Base-by-base conservation (phyloP, 2,113 vertebrate genomes). In the Pseudorhombus dupliciocellatus region DNA sequence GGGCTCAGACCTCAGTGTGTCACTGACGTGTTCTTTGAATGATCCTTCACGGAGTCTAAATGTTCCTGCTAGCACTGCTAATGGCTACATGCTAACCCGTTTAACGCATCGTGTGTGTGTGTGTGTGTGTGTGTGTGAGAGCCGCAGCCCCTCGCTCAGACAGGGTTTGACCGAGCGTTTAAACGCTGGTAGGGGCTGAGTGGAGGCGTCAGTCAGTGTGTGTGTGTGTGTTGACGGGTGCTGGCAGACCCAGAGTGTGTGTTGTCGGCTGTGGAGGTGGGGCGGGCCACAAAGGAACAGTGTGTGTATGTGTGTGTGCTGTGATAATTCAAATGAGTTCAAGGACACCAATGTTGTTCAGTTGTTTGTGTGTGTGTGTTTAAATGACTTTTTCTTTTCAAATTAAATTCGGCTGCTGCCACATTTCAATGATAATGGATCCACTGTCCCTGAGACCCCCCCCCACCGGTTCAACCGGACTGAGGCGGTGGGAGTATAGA, bases 391-490 rank as follows among this genome's bases (percentile, higher is more conserved):
- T 77, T 73, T 56, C 26, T 56, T 56, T 56, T 56, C n/a, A 12
- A 58, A 58, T 31, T 69, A 70, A 79, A 84, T 81, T 67, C 26
- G 75, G 67, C 83, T 81, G 60, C 60, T 51, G 75, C 77, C 86
- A 77, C 73, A 90, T 91, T 92, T 88, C 84, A 90, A 91, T 91
- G 80, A 89, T 91, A 91, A 90, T 89, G 79, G 83, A 77, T 79
- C 68, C 75, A 77, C 67, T 90, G 87, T 90, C 86, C 83, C 85
- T 86, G 84, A 87, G 81, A 91, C 46, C 75, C 75, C 82, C 78
- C 73, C 82, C 59, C 68, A 56, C 57, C 60, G 25, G 54, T 58
- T 7, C 28, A 83, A 77, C 65, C 51, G 68, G 62, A 61, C 48
- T 74, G 67, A 20, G 34, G 56, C 37, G 51, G 34, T 56, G 37